Evolutionary conservation across 2,888 invertebrate species (phyloP).

Genomic region (Achlya flavicornis): DNA sequence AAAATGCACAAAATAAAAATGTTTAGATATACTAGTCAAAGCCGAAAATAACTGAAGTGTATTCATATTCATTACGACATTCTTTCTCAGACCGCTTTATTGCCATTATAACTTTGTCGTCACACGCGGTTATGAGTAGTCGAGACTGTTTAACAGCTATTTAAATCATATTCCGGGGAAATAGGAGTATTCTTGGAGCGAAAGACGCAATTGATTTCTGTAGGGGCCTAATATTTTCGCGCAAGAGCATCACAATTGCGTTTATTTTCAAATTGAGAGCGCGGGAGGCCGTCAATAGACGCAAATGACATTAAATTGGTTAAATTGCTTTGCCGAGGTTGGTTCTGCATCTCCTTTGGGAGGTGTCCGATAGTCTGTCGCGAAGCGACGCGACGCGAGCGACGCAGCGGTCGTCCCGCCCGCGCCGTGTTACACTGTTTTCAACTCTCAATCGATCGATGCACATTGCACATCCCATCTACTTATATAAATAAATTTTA

Average conservation of each 20-base stretch:
- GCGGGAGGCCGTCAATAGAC: conserved; percentile 76
- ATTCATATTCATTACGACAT: conserved; percentile 45
- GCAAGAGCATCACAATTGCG: conserved; percentile 63
- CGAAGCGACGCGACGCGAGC: conserved; percentile 36
- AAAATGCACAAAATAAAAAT: no score
- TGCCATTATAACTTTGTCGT: conserved; percentile 66
- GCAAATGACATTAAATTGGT: conserved; percentile 81
- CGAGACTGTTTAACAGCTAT: conserved; percentile 66
- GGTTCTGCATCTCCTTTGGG: conserved; percentile 70
- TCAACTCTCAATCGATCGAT: conserved; percentile 50
- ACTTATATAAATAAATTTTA: conserved; percentile 44
- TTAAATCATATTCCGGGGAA: conserved; percentile 72
- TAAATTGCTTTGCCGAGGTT: conserved; percentile 77
- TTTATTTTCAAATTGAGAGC: conserved; percentile 80
- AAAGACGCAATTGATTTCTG: conserved; percentile 5
- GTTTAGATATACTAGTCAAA: background rate
- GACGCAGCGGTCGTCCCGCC: conserved; percentile 17
- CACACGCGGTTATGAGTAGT: conserved; percentile 37
- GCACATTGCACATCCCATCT: conserved; percentile 45
- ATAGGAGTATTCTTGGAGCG: conserved; percentile 27
- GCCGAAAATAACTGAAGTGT: conserved; percentile 21
- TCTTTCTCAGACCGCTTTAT: conserved; percentile 59
- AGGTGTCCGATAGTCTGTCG: conserved; percentile 51
- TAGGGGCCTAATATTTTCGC: conserved; percentile 51
- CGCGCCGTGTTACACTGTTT: conserved; percentile 27